Evolutionary conservation across 2,113 vertebrate genomes (phyloP).

Genomic region (Chionomys nivalis): DNA sequence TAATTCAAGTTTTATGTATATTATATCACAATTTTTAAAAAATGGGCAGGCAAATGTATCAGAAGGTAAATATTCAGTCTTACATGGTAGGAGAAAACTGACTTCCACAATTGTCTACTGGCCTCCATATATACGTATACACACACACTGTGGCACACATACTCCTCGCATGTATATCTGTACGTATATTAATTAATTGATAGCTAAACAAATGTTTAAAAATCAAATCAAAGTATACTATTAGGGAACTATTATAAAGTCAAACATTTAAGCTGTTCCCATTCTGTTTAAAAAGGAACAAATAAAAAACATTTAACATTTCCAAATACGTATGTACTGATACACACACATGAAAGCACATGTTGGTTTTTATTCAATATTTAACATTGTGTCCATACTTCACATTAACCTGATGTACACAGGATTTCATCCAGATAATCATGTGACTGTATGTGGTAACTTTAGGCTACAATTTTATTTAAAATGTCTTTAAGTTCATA

Average conservation of each 20-base stretch:
- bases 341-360: neutral
- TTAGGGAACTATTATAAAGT: neutral
- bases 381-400: neutral
- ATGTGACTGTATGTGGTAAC: neutral
- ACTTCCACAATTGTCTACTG: neutral
- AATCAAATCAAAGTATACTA: neutral
- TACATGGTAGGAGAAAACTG: neutral
- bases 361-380: neutral
- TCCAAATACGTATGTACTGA: neutral
- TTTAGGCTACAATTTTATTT: slow-evolving; percentile 33
- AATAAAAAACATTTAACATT: slow-evolving; percentile 9
- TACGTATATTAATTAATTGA: neutral
- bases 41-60: neutral
- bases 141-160: neutral
- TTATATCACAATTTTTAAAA: neutral
- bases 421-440: slow-evolving; percentile 31
- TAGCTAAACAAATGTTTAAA: neutral
- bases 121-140: neutral
- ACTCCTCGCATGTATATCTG: neutral
- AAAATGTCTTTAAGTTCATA: slow-evolving; percentile 45
- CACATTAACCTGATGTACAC: neutral
- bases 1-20: too few species aligned
- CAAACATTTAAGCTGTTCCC: neutral
- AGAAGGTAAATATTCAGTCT: neutral
- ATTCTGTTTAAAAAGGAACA: neutral